Evolutionary conservation across 2,113 vertebrate species (phyloP).

Genomic region (Caretta caretta): DNA sequence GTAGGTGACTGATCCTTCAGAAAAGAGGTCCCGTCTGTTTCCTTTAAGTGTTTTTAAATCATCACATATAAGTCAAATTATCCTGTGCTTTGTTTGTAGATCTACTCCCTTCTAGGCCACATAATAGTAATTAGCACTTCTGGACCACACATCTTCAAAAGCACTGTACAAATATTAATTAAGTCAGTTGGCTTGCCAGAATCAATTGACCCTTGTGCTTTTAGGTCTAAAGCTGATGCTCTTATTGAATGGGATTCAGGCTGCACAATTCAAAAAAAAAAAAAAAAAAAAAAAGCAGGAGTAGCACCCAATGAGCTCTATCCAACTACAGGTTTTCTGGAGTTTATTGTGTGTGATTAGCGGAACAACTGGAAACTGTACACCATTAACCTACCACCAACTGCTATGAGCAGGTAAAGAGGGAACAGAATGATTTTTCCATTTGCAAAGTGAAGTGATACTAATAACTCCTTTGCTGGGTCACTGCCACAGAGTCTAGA

Average conservation of each 20-base stretch:
- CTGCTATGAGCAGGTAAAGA: background rate
- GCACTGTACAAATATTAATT: background rate
- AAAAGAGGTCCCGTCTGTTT: background rate
- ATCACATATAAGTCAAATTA: background rate
- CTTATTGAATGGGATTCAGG: background rate
- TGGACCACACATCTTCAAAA: background rate
- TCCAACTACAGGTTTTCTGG: background rate
- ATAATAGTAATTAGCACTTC: background rate
- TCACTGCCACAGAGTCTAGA: background rate
- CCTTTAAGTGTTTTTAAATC: background rate
- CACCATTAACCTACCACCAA: background rate
- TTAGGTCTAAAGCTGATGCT: background rate
- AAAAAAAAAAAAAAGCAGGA: background rate
- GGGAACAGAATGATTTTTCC: background rate
- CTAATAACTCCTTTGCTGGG: background rate
- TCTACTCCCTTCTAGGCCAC: background rate
- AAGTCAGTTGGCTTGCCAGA: background rate
- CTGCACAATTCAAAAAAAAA: background rate
- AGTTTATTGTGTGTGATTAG: background rate
- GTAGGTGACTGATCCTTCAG: background rate
- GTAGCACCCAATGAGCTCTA: background rate
- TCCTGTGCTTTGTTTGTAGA: background rate
- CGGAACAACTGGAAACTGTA: background rate
- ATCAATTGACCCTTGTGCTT: slow-evolving; percentile 1
- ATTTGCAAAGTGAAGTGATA: background rate